Evolutionary conservation across 2,113 vertebrate species (phyloP).

Genomic region (Anarrhichthys ocellatus): DNA sequence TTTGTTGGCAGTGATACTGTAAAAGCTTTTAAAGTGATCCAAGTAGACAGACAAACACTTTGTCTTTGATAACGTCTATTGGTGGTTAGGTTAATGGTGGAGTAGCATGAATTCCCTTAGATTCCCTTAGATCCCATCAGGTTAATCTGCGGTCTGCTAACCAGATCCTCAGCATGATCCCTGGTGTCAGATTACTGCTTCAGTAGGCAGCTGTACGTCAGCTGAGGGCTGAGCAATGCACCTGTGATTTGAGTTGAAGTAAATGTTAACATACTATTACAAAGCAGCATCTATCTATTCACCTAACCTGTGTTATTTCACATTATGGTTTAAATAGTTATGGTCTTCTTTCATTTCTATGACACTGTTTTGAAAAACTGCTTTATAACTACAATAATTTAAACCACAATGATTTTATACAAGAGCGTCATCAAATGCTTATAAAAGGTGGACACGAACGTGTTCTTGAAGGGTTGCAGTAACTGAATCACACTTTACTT

Average conservation of each 20-base stretch:
- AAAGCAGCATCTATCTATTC: background rate
- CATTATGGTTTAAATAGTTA: background rate
- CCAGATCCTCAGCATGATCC: background rate
- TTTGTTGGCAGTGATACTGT: background rate
- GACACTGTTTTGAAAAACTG: background rate
- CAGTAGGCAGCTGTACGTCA: background rate
- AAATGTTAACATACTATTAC: background rate
- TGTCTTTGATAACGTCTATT: background rate
- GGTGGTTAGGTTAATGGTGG: background rate
- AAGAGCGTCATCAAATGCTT: background rate
- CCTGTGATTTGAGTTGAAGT: background rate
- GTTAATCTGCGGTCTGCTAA: constrained; percentile 17
- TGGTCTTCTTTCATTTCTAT: background rate
- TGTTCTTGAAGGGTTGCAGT: background rate
- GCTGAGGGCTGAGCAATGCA: background rate
- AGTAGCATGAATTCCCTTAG: background rate
- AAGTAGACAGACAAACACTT: background rate
- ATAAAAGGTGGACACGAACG: background rate
- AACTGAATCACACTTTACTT: background rate
- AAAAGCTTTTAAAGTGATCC: constrained; percentile 15
- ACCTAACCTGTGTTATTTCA: background rate
- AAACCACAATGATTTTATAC: background rate
- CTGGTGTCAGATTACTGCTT: constrained; percentile 1
- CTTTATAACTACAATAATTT: background rate
- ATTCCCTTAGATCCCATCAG: constrained; percentile 24